Evolutionary conservation across 2,888 invertebrate genomes (phyloP), one percentile per base, ranked within the genome.

Genomic region (Nezara viridula): DNA sequence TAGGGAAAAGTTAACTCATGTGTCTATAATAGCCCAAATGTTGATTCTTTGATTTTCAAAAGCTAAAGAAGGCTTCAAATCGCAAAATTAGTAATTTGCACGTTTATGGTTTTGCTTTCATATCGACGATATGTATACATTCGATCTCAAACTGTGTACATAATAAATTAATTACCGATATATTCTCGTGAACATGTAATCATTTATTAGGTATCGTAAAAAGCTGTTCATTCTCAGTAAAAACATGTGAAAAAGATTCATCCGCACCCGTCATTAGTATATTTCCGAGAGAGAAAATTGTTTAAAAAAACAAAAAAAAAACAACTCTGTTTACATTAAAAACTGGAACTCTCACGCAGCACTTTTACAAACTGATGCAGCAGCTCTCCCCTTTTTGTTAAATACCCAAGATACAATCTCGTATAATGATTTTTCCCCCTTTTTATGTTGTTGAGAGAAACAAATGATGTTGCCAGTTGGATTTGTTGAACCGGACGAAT

Each of bases 401-500:
- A 81, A 81, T 81, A 81, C 40, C 81, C 81, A 81, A 44, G 81
- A 81, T 81, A 40, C 21, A 40, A 44, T 44, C 81, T 40, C 81
- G 81, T 81, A n/a, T 81, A 44, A 81, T 81, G 40, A 81, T 81
- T 44, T n/a, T 44, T 44, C 81, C 32, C 77, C 81, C 40, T 44
- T 40, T 81, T 81, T 81, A 40, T 81, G 81, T 81, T 81, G 81
- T 37, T 44, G 6, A 44, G 40, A 40, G 81, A 44, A 81, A 81
- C n/a, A 81, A 81, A 81, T 81, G 81, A 44, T 44, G 81, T 44
- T 44, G 40, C 81, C 44, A 0, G 40, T 44, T 16, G 44, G 81
- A 81, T 81, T 44, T 44, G 81, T 81, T 81, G 81, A 81, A 81
- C 81, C 81, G 81, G 81, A 81, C 81, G 81, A 81, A 81, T 81